These are phyloP conservation scores for Hylaeus anthracinus DNA, from an alignment of 1,140 invertebrate genomes.

Conservation along the genomic window DNA sequence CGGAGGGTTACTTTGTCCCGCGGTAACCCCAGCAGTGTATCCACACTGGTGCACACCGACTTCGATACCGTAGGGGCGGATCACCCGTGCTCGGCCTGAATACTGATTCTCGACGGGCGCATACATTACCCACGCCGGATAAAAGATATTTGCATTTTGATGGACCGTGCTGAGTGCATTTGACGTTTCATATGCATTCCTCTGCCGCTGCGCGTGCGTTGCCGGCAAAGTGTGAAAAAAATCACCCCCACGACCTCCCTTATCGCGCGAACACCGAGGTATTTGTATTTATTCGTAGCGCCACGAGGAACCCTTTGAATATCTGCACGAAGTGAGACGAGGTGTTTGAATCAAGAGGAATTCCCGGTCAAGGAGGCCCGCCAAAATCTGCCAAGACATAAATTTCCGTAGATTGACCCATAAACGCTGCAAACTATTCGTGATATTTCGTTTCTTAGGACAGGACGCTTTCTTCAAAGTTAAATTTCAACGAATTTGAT, in stretches of 20 bases:
- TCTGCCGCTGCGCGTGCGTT: conserved; percentile 16
- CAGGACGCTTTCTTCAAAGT: too few species aligned
- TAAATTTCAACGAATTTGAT: too few species aligned
- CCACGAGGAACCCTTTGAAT: conserved; percentile 26
- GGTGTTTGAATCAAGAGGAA: neutral
- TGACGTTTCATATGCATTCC: conserved; percentile 75
- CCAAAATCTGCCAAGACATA: neutral
- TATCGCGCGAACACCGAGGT: conserved; percentile 39
- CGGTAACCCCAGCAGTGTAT: conserved; percentile 41
- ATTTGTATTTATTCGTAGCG: conserved; percentile 62
- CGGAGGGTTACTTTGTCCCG: conserved; percentile 50
- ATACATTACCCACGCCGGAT: conserved; percentile 73
- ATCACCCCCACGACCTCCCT: conserved; percentile 20
- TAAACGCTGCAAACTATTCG: too few species aligned
- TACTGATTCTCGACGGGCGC: conserved; percentile 75
- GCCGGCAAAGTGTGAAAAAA: conserved; percentile 31
- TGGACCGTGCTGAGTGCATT: conserved; percentile 75
- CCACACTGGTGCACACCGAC: conserved; percentile 16
- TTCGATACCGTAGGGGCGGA: conserved; percentile 64
- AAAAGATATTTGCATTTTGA: conserved; percentile 78
- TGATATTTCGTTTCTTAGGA: too few species aligned
- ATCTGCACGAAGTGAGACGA: neutral
- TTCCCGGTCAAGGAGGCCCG: neutral
- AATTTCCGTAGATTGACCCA: too few species aligned
- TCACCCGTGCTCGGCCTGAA: conserved; percentile 69